Base-by-base conservation (phyloP, 2,797 vertebrate genomes). In the Heliangelus exortis region DNA sequence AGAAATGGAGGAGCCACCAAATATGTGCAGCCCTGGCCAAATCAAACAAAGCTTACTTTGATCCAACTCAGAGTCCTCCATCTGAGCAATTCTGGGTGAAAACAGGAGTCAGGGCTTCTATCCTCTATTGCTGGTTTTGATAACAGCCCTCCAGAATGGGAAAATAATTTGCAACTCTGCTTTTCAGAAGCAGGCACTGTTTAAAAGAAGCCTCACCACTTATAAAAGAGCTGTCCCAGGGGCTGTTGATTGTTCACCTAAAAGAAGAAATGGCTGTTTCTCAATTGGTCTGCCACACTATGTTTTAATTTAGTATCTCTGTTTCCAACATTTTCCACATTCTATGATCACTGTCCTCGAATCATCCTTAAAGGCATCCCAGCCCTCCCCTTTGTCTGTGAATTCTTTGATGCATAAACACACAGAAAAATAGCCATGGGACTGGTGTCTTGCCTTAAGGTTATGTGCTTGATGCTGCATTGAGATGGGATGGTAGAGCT, bases 1-100 rank as follows among this genome's bases (percentile, higher is more conserved):
- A 84, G 20, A 88, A 84, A 47, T 3, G 6, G 41, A 18, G 8
- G 29, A 90, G 21, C 33, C 13, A 47, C 76, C 63, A 28, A 29
- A 22, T 75, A 26, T 0, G 0, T 36, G 7, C 68, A 26, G 12
- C 39, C 28, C 54, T 58, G 62, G 10, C 67, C 1, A 5, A 19
- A 77, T 15, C 9, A 50, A 79, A 34, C 21, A 39, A 57, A 71
- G 5, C 84, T 68, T 67, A 22, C 9, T 53, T 75, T 43, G 34
- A 31, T 74, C 19, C 19, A 73, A 69, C 48, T 72, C 29, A 41
- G n/a, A 78, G 25, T 39, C n/a, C 21, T 83, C 39, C 39, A 41
- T 61, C 16, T 48, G 41, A 80, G 16, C 66, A 74, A 59, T 63
- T 73, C 51, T 66, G 18, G 4, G 14, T 80, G 47, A 76, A 57